A percentile compares a stretch with the other conserved stretches of the same genome.
Conservation (phyloP, 2,888 invertebrate species). For the Drosophila mayaguana region DNA sequence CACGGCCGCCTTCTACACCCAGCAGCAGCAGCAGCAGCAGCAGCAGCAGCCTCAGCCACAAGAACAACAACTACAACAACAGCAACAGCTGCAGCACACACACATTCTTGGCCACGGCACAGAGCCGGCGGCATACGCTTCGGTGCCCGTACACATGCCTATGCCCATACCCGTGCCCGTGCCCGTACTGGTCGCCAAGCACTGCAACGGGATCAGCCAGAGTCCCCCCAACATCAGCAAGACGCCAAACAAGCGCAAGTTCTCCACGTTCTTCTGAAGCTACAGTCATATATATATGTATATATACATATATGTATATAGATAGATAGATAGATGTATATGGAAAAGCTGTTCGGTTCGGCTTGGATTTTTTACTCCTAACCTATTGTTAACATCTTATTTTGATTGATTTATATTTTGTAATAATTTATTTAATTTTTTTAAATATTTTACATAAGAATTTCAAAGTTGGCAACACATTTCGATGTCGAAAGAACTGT, state of each 20-base stretch:
- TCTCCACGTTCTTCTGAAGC: constrained; percentile 73
- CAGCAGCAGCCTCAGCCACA: constrained; percentile 25
- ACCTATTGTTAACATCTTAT: constrained; percentile 21
- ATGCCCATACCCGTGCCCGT: constrained; percentile 52
- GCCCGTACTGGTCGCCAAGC: constrained; percentile 64
- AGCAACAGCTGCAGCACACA: constrained; percentile 34
- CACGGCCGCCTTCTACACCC: constrained; percentile 56
- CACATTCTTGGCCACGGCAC: constrained; percentile 9
- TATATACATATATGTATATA: constrained; percentile 3
- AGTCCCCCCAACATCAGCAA: constrained; percentile 51
- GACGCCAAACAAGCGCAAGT: constrained; percentile 75
- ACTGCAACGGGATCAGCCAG: constrained; percentile 55
- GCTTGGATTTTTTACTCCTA: constrained; percentile 10
- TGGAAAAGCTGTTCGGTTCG: constrained; percentile 10
- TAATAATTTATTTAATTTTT: constrained; percentile 22
- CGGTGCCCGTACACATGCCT: constrained; percentile 68
- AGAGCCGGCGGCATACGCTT: constrained; percentile 77
- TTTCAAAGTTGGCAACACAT: constrained; percentile 12
- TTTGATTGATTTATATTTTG: constrained; percentile 21
- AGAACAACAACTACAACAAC: constrained; percentile 19
- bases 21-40: constrained; percentile 32
- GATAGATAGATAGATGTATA: neutral
- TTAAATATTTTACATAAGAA: constrained; percentile 17
- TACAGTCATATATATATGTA: constrained; percentile 14
- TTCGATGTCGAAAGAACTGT: constrained; percentile 7